Evolutionary conservation across 2,888 invertebrate species (phyloP), one percentile per base, ranked within the genome.

Genomic region (Spisula subtruncata): DNA sequence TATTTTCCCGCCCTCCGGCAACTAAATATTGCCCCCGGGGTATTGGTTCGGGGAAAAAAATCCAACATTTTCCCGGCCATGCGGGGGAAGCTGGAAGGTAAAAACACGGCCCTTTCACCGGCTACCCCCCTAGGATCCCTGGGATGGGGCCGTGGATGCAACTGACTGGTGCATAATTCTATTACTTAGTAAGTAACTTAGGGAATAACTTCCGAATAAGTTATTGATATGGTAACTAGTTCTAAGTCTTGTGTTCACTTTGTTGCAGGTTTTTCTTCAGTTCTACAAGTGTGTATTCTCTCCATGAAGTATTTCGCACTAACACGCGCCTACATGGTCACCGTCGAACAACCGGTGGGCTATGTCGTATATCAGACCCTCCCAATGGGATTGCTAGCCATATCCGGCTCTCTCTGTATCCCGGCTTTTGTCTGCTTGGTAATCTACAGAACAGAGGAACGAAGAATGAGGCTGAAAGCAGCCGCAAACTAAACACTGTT

Each of bases 351-450:
- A 51, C 84, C 75, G 0, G 46, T 16, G 2, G 54, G 79, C 56
- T 80, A 85, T 80, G 80, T 85, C 35, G 41, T 85, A 18, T 85
- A 85, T 32, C 20, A 35, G 25, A 85, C 85, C 16, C 85, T 85
- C 41, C 85, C 85, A 12, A 18, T 85, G 10, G 85, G 80, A 79
- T 14, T 80, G 41, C 56, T 32, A 8, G 32, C 75, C 8, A 56
- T 80, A 32, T 79, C 85, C 29, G 85, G 85, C 16, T 54, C 85
- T 0, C 56, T 85, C 41, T 79, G 54, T 54, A 56, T 80, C 16
- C 85, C 85, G 41, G 85, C 85, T 51, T 80, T 85, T 18, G 56
- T 85, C n/a, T 54, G 54, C 20, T n/a, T 85, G 14, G 80, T 79
- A 5, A 85, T 85, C 20, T 80, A 79, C 75, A 79, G 79, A 16